A percentile compares a stretch with the other conserved stretches of the same genome.
Conservation (phyloP, 2,888 invertebrate genomes). For the Hirudinaria manillensis region DNA sequence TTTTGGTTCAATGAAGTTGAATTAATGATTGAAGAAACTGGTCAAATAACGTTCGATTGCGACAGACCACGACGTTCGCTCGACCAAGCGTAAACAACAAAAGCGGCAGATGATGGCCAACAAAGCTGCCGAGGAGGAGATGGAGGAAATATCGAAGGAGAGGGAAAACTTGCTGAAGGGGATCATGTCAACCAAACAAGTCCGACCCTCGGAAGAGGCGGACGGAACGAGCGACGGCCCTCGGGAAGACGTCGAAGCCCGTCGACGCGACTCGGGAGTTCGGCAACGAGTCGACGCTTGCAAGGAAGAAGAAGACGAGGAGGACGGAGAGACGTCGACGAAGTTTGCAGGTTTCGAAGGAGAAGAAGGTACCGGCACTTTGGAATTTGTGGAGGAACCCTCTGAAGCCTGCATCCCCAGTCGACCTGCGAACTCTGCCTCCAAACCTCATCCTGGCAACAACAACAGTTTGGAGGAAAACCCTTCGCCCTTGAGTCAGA, state of each 20-base stretch:
- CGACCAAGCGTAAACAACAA: constrained; percentile 43
- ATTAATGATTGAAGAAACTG: too few species aligned
- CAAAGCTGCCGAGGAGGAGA: constrained; percentile 51
- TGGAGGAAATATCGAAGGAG: constrained; percentile 53
- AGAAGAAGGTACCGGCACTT: not conserved
- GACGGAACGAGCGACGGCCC: not conserved
- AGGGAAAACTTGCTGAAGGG: constrained; percentile 46
- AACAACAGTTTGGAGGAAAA: constrained; percentile 47
- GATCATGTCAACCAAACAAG: not conserved
- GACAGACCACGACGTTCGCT: not conserved
- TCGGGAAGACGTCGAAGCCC: not conserved
- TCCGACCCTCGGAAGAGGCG: not conserved
- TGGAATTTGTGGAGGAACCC: not conserved
- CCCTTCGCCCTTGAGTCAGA: constrained; percentile 51
- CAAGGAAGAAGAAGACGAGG: not conserved
- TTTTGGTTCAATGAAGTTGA: too few species aligned
- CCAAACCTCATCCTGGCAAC: constrained; percentile 41
- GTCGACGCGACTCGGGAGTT: not conserved
- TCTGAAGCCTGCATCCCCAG: not conserved
- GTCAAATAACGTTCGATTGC: not conserved
- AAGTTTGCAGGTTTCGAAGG: too few species aligned
- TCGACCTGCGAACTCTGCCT: not conserved
- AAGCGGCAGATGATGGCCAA: constrained; percentile 50
- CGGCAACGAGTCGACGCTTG: not conserved
- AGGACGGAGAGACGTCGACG: too few species aligned